These are phyloP conservation scores for Scortum barcoo DNA, from an alignment of 2,113 vertebrate genomes.

Conservation along the genomic window DNA sequence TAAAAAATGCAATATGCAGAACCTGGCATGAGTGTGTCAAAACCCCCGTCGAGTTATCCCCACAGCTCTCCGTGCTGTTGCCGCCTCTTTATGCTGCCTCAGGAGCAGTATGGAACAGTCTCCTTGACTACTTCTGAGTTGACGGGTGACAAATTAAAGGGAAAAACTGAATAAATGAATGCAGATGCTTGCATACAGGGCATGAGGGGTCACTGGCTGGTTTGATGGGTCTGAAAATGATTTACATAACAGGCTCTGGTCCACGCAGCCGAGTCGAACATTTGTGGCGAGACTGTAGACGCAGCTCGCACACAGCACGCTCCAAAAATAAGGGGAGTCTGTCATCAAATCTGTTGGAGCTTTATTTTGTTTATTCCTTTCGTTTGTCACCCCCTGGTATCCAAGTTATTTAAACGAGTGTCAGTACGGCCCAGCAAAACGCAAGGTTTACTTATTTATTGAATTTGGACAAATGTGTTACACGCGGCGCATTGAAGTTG, in stretches of 20 bases:
- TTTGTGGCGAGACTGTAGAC: neutral
- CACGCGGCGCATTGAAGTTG: constrained; percentile 42
- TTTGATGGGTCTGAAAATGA: constrained; percentile 3
- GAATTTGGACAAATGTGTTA: constrained; percentile 52
- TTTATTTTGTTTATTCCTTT: neutral
- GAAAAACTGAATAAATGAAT: constrained; percentile 8
- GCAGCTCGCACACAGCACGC: neutral
- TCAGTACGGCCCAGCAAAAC: constrained; percentile 9
- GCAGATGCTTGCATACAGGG: neutral
- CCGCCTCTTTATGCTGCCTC: neutral
- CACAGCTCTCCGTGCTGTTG: neutral
- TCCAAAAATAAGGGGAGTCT: neutral
- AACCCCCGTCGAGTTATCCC: neutral
- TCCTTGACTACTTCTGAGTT: constrained; percentile 30
- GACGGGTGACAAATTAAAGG: constrained; percentile 7
- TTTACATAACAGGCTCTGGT: constrained; percentile 9
- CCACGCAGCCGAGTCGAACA: neutral
- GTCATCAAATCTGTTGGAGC: neutral
- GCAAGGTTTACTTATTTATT: constrained; percentile 17
- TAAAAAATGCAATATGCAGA: constrained; percentile 2
- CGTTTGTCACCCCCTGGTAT: neutral
- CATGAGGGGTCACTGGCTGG: neutral
- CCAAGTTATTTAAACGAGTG: constrained; percentile 1
- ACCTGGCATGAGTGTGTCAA: neutral
- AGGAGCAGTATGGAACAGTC: neutral